Base-by-base conservation (phyloP, 2,113 vertebrate species). In the Dasyprocta punctata region DNA sequence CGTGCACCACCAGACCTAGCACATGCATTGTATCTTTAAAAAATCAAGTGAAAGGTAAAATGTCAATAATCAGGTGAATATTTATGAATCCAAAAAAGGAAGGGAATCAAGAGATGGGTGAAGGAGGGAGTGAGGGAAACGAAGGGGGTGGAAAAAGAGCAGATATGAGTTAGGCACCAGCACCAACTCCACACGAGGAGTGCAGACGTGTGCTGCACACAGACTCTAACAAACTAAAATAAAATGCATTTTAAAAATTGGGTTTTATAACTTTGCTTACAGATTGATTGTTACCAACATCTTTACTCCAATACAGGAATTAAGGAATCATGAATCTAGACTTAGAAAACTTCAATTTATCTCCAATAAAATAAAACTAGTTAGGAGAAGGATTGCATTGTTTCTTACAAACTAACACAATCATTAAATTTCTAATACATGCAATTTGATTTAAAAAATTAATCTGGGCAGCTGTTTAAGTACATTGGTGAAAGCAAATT, bases 341-440 rank as follows among this genome's bases (percentile, higher is more conserved):
- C 9, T 56, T 88, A 69, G 14, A 17, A 95, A 83, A 56, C 22
- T 0, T 30, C 38, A n/a, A 54, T 89, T 58, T 78, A 33, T 7
- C n/a, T 2, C 7, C 78, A 84, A 82, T 44, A 47, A 75, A 89
- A 63, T 54, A 54, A 16, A 54, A n/a, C n/a, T n/a, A n/a, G n/a
- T n/a, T 19, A 33, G n/a, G 67, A 67, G 1, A 88, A 93, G 61
- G 14, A 41, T 61, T 58, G 38, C 17, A 78, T 58, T 84, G 9
- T 82, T 94, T 95, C 26, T 84, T 86, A 90, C 6, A 85, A 92
- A 93, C 84, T 78, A 58, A 47, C 20, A 96, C 16, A 82, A 82
- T 83, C 33, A 61, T 2, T 82, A 86, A 86, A 52, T 82, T 13
- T 86, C 90, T 89, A 90, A 33, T 3, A 17, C 26, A 94, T 14